Percentiles rank a stretch among this genome's conserved stretches.
These are phyloP conservation scores for Apotomis turbidana DNA, from an alignment of 2,888 invertebrate genomes.

Conservation along the genomic window DNA sequence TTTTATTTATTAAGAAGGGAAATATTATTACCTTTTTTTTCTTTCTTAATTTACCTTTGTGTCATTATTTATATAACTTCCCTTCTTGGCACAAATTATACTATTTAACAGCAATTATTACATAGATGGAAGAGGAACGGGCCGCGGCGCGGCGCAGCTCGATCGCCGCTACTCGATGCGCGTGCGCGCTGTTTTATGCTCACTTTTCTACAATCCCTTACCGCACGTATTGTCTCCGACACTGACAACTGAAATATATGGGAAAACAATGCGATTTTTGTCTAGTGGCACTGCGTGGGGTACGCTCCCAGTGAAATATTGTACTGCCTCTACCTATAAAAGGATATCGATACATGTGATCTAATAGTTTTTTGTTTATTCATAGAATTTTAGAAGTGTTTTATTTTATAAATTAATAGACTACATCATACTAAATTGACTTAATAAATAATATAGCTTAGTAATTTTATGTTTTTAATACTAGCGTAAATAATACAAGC, in stretches of 20 bases:
- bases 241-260: slow-evolving; percentile 76
- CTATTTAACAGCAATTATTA: not conserved
- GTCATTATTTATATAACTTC: too few relatives aligned
- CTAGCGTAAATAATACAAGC: too few relatives aligned
- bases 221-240: slow-evolving; percentile 65
- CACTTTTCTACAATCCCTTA: slow-evolving; percentile 75
- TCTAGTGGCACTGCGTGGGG: slow-evolving; percentile 78
- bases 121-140: slow-evolving; percentile 24
- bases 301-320: slow-evolving; percentile 60
- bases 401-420: not conserved
- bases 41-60: too few relatives aligned
- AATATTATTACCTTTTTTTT: too few relatives aligned
- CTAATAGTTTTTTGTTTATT: slow-evolving; percentile 41
- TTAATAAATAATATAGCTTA: too few relatives aligned
- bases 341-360: slow-evolving; percentile 45
- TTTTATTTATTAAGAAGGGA: too few relatives aligned
- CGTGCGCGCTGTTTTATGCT: slow-evolving; percentile 73
- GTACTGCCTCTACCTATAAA: slow-evolving; percentile 44
- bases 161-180: slow-evolving; percentile 70
- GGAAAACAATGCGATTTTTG: slow-evolving; percentile 76
- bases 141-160: slow-evolving; percentile 60
- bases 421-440: not conserved
- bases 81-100: too few relatives aligned
- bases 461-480: too few relatives aligned
- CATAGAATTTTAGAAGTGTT: not conserved